These are phyloP conservation scores for Mormyrus iriodes DNA, from an alignment of 2,113 vertebrate species.

Conservation along the genomic window DNA sequence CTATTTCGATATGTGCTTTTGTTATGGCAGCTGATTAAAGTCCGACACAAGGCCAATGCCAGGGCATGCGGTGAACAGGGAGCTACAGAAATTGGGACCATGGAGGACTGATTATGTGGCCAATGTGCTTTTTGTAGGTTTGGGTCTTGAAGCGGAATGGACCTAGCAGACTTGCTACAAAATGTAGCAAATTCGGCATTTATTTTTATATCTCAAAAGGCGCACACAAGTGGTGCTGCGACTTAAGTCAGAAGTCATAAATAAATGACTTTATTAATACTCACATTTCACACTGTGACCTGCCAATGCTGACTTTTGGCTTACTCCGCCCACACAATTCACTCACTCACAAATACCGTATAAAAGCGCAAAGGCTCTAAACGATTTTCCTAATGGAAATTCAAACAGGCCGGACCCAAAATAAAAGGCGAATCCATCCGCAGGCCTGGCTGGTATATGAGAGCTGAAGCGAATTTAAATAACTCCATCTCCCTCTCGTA, in stretches of 20 bases:
- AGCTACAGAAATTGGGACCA: background rate
- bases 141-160: background rate
- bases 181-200: background rate
- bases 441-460: background rate
- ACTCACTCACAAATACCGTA: background rate
- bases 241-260: background rate
- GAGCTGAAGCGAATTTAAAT: background rate
- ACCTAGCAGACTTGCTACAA: background rate
- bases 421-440: conserved; percentile 8
- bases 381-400: conserved; percentile 13
- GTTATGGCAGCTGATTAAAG: background rate
- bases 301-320: background rate
- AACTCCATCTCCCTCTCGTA: background rate
- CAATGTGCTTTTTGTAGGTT: too few relatives aligned
- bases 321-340: background rate
- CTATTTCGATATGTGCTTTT: background rate
- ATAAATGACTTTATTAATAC: background rate
- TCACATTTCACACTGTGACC: background rate
- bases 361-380: background rate
- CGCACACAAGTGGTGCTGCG: background rate
- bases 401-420: conserved; percentile 4
- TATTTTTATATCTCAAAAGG: background rate
- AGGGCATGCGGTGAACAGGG: background rate
- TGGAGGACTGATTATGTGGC: background rate
- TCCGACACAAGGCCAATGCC: background rate